Conservation (phyloP, 2,888 invertebrate species). For the Metellina segmentata region DNA sequence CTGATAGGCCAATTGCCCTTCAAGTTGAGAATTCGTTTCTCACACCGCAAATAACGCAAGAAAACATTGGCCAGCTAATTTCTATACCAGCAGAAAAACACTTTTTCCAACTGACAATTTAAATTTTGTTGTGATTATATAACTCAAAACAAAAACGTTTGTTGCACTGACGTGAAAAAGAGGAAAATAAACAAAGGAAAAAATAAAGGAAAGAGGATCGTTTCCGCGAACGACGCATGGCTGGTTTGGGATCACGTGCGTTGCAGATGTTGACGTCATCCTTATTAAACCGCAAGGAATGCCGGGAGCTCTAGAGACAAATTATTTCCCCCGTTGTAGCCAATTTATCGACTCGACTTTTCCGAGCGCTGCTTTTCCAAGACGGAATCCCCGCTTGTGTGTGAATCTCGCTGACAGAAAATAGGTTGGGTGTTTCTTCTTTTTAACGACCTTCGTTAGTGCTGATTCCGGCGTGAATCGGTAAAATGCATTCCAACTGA, state of each 20-base stretch:
- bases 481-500: no score
- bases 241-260: conserved; percentile 56
- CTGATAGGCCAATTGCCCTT: no score
- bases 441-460: no score
- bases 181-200: neutral
- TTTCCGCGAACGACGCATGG: conserved; percentile 47
- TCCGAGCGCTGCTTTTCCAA: neutral
- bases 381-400: no score
- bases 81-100: neutral
- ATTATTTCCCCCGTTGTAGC: conserved; percentile 12
- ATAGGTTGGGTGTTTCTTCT: no score
- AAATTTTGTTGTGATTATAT: neutral
- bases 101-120: neutral
- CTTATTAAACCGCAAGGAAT: conserved; percentile 50
- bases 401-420: no score
- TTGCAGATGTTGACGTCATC: conserved; percentile 68
- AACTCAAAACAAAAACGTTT: neutral
- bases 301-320: conserved; percentile 33
- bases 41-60: no score
- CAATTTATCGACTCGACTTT: conserved; percentile 25
- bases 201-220: neutral
- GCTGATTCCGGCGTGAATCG: no score
- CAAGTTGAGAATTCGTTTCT: no score
- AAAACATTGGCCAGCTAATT: no score
- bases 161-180: neutral